phyloP scores from a whole-genome alignment of 1,140 invertebrate species.

The Hypothenemus hampei region DNA sequence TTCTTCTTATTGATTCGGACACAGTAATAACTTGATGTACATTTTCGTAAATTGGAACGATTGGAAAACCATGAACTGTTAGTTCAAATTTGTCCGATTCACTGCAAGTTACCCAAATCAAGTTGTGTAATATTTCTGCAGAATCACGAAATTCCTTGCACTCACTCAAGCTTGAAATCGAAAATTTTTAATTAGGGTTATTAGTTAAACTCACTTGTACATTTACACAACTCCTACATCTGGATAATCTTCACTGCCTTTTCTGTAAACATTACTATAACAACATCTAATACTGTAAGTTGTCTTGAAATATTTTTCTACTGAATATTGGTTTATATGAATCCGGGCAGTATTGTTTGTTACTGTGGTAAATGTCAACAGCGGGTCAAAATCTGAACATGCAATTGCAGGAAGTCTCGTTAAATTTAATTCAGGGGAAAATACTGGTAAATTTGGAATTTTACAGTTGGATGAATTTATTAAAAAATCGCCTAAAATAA shows the following conservation, averaged over 20 bases:
- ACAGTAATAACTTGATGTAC: constrained; percentile 46
- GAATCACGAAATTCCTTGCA: constrained; percentile 45
- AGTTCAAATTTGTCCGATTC: constrained; percentile 34
- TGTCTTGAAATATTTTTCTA: constrained; percentile 19
- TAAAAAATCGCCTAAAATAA: constrained; percentile 48
- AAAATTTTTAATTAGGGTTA: constrained; percentile 27
- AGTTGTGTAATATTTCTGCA: constrained; percentile 43
- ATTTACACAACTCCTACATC: constrained; percentile 31
- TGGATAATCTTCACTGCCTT: constrained; percentile 16
- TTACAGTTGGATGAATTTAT: constrained; percentile 64
- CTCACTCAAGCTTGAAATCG: constrained; percentile 44
- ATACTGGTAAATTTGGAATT: constrained; percentile 63
- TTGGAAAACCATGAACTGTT: background rate
- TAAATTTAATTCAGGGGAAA: constrained; percentile 44
- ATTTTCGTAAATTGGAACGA: constrained; percentile 46
- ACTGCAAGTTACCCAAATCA: constrained; percentile 48
- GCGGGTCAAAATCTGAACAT: constrained; percentile 44
- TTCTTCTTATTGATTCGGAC: constrained; percentile 35
- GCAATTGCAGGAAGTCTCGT: constrained; percentile 39
- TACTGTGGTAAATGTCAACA: constrained; percentile 31
- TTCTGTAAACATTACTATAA: constrained; percentile 31
- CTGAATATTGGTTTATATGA: constrained; percentile 26
- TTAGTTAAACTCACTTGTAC: background rate
- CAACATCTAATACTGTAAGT: constrained; percentile 27
- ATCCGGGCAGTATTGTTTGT: constrained; percentile 29